Base-by-base conservation (phyloP, 2,797 vertebrate genomes). In the Lateolabrax maculatus region DNA sequence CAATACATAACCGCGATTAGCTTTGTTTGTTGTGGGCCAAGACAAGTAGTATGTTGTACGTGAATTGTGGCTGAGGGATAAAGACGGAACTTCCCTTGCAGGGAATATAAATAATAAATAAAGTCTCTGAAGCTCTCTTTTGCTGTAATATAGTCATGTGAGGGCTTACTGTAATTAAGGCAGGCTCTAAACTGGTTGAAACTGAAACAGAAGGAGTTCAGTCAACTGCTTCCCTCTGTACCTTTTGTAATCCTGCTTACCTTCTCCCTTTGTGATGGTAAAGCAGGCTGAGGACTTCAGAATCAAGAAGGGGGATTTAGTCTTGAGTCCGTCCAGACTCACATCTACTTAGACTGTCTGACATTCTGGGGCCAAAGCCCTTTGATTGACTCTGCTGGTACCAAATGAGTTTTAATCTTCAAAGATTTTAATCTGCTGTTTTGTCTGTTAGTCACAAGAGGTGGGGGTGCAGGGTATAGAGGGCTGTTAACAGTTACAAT, bases 351-450 rank as follows among this genome's bases (percentile, higher is more conserved):
- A 93, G 88, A 83, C 90, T 90, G 89, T 94, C 94, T 95, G 94
- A 94, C 85, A 92, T 90, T 92, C 83, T 91, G 78, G 73, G 74
- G 79, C 72, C 66, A 92, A 94, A 95, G 90, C 91, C 79, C 87
- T 94, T 92, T 93, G 92, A 94, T 89, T 93, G 89, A 91, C 75
- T 91, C 89, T 69, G 80, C 87, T 90, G 76, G 87, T 90, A 91
- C 92, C 89, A 92, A 93, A 90, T 64, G 57, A 81, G 87, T 93
- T 94, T 93, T 94, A 95, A 95, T 94, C 94, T 94, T 94, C 90
- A 94, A 94, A 93, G 91, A 94, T 93, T 92, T 93, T 90, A 93
- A 94, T 93, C 89, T 88, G 87, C 78, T 92, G 83, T 91, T 94
- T 92, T 90, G 90, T 95, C 90, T 94, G 87, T 92, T 91, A 91